Evolutionary conservation across 2,113 vertebrate species (phyloP).

Genomic region (Setophaga coronata): DNA sequence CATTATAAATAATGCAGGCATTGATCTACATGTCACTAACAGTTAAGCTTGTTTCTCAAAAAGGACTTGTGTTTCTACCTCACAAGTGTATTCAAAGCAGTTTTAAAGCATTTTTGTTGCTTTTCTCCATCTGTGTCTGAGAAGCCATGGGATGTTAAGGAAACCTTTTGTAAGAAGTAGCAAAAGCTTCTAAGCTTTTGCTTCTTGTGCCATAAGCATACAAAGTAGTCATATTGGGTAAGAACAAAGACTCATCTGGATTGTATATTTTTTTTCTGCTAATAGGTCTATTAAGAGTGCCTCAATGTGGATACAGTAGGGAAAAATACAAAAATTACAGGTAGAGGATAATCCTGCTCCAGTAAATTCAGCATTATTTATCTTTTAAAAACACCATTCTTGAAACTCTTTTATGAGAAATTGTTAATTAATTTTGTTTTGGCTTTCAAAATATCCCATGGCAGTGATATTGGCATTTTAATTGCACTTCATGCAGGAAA

Average conservation of each 20-base stretch:
- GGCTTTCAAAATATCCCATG: background rate
- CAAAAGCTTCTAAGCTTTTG: no score
- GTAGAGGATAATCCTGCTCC: background rate
- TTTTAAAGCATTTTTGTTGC: background rate
- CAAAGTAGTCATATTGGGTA: background rate
- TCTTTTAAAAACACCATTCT: background rate
- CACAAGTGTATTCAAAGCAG: background rate
- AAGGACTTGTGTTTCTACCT: background rate
- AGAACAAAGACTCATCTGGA: background rate
- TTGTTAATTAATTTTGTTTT: background rate
- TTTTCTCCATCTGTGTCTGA: background rate
- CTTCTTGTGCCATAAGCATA: background rate
- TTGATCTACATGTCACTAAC: background rate
- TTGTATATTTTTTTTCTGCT: background rate
- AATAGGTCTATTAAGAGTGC: background rate
- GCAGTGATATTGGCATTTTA: background rate
- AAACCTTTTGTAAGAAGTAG: background rate
- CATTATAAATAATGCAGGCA: constrained; percentile 12
- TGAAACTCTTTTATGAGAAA: background rate
- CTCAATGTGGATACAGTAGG: background rate
- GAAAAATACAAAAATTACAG: background rate
- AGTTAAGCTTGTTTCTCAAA: background rate
- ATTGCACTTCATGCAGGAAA: background rate
- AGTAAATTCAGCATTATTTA: background rate
- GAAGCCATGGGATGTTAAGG: background rate